Evolutionary conservation across 2,888 invertebrate species (phyloP).

Genomic region (Apomyelois bistriatella): DNA sequence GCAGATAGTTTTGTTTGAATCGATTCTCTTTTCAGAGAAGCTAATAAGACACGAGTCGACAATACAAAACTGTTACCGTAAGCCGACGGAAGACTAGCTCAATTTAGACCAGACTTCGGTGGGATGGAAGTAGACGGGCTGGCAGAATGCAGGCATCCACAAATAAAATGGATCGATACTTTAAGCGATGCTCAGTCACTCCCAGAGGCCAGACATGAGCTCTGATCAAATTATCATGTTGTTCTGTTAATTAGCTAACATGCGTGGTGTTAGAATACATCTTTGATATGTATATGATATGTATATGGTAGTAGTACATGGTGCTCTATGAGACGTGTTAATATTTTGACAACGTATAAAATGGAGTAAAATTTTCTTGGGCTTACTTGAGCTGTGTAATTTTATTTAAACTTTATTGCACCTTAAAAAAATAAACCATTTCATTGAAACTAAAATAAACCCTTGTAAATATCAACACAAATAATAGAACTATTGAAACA

Average conservation of each 20-base stretch:
- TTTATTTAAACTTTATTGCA: too few relatives aligned
- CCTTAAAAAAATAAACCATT: too few relatives aligned
- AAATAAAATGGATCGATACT: conserved; percentile 67
- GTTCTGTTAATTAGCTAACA: not conserved
- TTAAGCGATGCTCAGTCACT: conserved; percentile 29
- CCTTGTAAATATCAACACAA: too few relatives aligned
- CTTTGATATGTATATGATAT: too few relatives aligned
- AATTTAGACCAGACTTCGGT: conserved; percentile 31
- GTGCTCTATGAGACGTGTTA: not conserved
- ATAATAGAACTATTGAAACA: too few relatives aligned
- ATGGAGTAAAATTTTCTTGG: too few relatives aligned
- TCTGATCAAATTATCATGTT: conserved; percentile 9
- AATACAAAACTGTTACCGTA: conserved; percentile 9
- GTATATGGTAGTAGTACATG: not conserved
- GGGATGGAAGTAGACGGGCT: conserved; percentile 29
- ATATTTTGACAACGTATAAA: not conserved
- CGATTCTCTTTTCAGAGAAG: too few relatives aligned
- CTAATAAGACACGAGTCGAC: not conserved
- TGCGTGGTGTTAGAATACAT: not conserved
- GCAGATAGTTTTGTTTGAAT: too few relatives aligned
- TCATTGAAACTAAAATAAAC: too few relatives aligned
- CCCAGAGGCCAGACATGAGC: conserved; percentile 17
- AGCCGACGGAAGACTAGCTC: conserved; percentile 22
- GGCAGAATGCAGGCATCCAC: conserved; percentile 46
- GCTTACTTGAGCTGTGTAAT: too few relatives aligned